These are phyloP conservation scores for Plectus sambesii DNA, from an alignment of 1,140 invertebrate genomes.

Conservation along the genomic window DNA sequence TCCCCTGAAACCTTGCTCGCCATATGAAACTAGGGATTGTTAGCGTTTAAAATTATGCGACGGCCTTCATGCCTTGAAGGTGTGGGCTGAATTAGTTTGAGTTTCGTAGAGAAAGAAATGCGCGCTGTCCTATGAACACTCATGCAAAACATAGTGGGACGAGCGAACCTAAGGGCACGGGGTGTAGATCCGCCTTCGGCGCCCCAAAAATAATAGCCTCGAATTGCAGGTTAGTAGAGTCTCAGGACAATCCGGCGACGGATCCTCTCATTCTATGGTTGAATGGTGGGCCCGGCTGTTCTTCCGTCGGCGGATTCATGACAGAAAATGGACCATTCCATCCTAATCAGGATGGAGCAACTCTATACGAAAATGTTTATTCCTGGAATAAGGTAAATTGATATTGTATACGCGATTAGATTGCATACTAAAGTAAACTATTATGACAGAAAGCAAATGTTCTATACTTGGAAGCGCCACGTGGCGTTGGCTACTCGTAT, in stretches of 20 bases:
- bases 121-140: too few relatives aligned
- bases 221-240: constrained; percentile 50
- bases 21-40: too few relatives aligned
- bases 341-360: constrained; percentile 38
- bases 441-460: constrained; percentile 73
- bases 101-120: too few relatives aligned
- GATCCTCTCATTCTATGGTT: constrained; percentile 52
- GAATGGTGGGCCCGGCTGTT: constrained; percentile 54
- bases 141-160: too few relatives aligned
- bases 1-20: too few relatives aligned
- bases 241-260: constrained; percentile 44
- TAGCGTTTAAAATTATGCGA: too few relatives aligned
- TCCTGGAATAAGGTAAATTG: constrained; percentile 49
- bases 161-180: constrained; percentile 49
- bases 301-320: constrained; percentile 50
- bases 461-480: constrained; percentile 51
- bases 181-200: constrained; percentile 44
- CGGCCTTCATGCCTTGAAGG: too few relatives aligned
- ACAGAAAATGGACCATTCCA: constrained; percentile 52
- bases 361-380: constrained; percentile 47
- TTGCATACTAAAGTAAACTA: too few relatives aligned
- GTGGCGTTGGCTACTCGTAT: constrained; percentile 53
- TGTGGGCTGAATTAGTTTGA: too few relatives aligned
- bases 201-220: too few relatives aligned
- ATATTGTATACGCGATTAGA: constrained; percentile 10